phyloP scores from a whole-genome alignment of 1,140 invertebrate genomes.

The Leptinotarsa undecemlineata region DNA sequence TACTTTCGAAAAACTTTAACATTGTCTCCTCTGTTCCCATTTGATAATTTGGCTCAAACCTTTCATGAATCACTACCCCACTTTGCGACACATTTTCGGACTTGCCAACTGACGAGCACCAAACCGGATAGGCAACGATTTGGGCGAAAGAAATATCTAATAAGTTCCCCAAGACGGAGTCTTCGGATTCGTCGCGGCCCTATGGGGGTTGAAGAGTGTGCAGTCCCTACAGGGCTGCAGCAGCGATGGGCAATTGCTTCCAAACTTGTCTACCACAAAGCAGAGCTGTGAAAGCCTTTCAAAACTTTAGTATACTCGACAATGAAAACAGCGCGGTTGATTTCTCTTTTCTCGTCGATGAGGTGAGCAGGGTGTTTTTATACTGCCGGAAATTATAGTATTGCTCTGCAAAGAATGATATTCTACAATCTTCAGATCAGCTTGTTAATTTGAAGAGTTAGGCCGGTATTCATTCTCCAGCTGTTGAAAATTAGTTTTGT shows the following conservation, averaged over 20 bases:
- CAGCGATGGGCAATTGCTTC: slow-evolving; percentile 60
- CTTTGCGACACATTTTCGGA: too few species aligned
- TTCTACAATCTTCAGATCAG: not conserved
- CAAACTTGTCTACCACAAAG: slow-evolving; percentile 56
- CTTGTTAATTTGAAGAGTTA: not conserved
- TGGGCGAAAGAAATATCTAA: not conserved
- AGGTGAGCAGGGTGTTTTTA: slow-evolving; percentile 36
- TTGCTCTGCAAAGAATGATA: slow-evolving; percentile 8
- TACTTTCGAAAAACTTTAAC: too few species aligned
- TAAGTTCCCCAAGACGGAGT: slow-evolving; percentile 37
- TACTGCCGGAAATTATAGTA: slow-evolving; percentile 14
- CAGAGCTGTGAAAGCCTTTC: slow-evolving; percentile 31
- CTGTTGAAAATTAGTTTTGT: too few species aligned
- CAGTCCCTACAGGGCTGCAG: slow-evolving; percentile 53
- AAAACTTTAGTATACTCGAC: slow-evolving; percentile 40
- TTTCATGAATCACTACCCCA: too few species aligned
- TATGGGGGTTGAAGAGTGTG: slow-evolving; percentile 49
- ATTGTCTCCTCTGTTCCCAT: too few species aligned
- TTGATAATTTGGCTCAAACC: too few species aligned
- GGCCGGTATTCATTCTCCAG: too few species aligned
- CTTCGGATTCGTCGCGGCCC: slow-evolving; percentile 35
- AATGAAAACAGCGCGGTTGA: slow-evolving; percentile 42
- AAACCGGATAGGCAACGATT: not conserved
- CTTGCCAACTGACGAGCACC: too few species aligned
- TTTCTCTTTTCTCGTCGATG: slow-evolving; percentile 49